Evolutionary conservation across 2,797 vertebrate species (phyloP).

Genomic region (Enteromius mattozi): DNA sequence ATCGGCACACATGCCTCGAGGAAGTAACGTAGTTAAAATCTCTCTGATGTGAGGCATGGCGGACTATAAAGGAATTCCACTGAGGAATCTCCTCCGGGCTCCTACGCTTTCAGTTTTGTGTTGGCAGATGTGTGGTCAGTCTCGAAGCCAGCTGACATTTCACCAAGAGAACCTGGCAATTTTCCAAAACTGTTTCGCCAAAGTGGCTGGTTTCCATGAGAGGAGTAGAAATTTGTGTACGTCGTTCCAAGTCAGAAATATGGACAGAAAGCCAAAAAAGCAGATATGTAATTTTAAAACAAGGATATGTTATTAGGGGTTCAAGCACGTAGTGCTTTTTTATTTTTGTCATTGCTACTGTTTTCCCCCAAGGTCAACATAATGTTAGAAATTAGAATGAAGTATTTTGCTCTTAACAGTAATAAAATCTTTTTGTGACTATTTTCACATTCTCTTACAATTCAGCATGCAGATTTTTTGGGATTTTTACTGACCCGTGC

Average conservation of each 20-base stretch:
- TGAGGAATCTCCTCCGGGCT: conserved; percentile 30
- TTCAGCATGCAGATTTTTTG: neutral
- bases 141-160: conserved; percentile 48
- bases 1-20: conserved; percentile 19
- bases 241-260: neutral
- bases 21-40: conserved; percentile 18
- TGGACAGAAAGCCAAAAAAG: neutral
- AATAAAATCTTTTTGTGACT: neutral
- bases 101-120: conserved; percentile 26
- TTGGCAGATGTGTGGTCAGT: conserved; percentile 39
- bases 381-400: neutral
- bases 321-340: too few species aligned
- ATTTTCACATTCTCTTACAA: neutral
- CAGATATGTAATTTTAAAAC: neutral
- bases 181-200: conserved; percentile 11
- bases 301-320: neutral
- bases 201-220: conserved; percentile 1
- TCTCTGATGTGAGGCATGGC: conserved; percentile 34
- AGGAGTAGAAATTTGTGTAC: neutral
- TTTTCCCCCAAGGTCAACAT: neutral
- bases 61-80: conserved; percentile 17
- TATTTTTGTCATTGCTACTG: neutral
- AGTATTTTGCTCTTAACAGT: neutral
- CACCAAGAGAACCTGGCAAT: conserved; percentile 20
- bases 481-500: neutral